A percentile compares a stretch with the other conserved stretches of the same genome.
These are phyloP conservation scores for Phymastichus coffea DNA, from an alignment of 1,140 invertebrate genomes.

Conservation along the genomic window DNA sequence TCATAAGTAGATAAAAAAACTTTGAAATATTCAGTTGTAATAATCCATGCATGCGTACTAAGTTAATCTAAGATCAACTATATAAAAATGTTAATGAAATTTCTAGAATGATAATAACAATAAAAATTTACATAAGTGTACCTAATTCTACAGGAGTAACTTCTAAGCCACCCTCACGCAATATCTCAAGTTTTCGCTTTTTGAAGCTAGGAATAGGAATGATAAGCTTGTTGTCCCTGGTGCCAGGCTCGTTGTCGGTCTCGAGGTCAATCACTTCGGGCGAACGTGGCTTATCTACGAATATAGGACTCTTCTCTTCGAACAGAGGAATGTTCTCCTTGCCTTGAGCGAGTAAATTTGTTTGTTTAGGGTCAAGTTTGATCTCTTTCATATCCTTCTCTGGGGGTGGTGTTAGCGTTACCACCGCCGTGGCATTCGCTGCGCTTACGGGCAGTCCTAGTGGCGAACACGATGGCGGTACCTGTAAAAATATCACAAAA, in stretches of 20 bases:
- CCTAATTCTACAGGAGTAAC: constrained; percentile 64
- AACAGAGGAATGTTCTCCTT: constrained; percentile 62
- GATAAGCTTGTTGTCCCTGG: constrained; percentile 45
- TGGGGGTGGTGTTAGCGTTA: constrained; percentile 49
- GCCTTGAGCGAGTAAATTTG: constrained; percentile 53
- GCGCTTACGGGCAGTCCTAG: constrained; percentile 39
- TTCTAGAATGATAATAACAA: background rate
- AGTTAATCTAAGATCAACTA: too few species aligned
- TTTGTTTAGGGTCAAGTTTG: constrained; percentile 49
- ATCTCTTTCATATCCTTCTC: constrained; percentile 53
- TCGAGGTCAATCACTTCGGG: constrained; percentile 68
- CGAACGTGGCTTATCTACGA: constrained; percentile 54
- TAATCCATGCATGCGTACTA: too few species aligned
- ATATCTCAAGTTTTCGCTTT: constrained; percentile 71
- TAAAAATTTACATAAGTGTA: background rate
- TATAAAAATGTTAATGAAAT: background rate
- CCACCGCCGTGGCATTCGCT: constrained; percentile 51
- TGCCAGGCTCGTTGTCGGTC: constrained; percentile 47
- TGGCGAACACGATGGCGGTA: constrained; percentile 38
- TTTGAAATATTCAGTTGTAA: too few species aligned
- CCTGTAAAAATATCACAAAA: background rate
- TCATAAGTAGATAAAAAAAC: background rate
- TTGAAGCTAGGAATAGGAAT: constrained; percentile 60
- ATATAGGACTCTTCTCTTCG: constrained; percentile 47
- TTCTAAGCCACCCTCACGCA: constrained; percentile 71